Evolutionary conservation across 1,140 invertebrate species (phyloP), one percentile per base, ranked within the genome.

Genomic region (Danaus plexippus): DNA sequence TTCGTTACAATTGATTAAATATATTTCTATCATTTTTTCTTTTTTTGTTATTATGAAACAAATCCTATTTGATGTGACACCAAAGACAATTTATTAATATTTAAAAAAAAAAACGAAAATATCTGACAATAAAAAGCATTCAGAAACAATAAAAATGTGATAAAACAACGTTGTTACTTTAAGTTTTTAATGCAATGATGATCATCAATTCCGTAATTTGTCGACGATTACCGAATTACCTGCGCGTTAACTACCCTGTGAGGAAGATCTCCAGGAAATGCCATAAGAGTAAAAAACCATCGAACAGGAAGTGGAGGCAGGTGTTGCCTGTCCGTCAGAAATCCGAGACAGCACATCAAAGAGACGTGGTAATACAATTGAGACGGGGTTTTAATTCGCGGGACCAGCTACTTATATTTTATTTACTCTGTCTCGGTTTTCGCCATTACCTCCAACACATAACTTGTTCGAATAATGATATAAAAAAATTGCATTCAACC

Each of bases 231-330:
- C 22, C 22, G 22, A 32, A 32, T 32, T 32, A 32, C 22, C 22
- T 32, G 22, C 22, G 7, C 5, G 22, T 7, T 45, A 46, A 54
- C 44, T 60, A 32, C 47, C 22, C 40, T 51, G 46, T 54, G 45
- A 54, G 50, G 55, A 54, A 59, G 61, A 60, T 42, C 52, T 66
- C 51, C 67, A 75, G 73, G 73, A 75, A 75, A 73, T 64, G 57
- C 57, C 54, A 57, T 50, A 52, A 47, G 56, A 67, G 40, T 57
- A 73, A 73, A 75, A 66, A 56, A 32, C 22, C 52, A 55, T 52
- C 54, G 65, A 57, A 45, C 71, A 72, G 71, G 71, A 73, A 71
- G 67, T 53, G 57, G 48, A 9, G 59, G 64, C 73, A 76, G 73
- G 73, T 76, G 73, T 61, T 54, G 50, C 56, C 52, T 52, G 68